Percentiles rank a stretch among this genome's conserved stretches.
Conservation (phyloP, 35 echinoderm and acorn worm species). For the Stichopus chloronotus region DNA sequence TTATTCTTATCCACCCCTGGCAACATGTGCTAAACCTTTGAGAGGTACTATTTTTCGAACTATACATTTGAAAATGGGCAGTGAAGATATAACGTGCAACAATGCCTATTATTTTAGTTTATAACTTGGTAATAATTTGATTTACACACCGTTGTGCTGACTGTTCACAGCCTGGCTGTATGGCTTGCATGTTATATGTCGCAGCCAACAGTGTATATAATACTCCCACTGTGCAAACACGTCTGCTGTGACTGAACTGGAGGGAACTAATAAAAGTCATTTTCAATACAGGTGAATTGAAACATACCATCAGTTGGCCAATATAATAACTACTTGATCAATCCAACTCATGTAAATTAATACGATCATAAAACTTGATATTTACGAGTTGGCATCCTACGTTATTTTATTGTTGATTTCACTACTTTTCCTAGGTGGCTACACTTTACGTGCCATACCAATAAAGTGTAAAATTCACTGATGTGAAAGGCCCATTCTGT, state of each 20-base stretch:
- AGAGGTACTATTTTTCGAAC: too few relatives aligned
- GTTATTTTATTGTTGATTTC: not conserved
- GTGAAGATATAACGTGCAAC: too few relatives aligned
- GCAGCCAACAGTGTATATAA: not conserved
- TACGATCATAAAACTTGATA: not conserved
- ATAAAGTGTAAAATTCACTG: not conserved
- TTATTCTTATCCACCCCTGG: too few relatives aligned
- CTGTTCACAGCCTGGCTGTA: not conserved
- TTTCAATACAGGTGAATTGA: slow-evolving; percentile 8
- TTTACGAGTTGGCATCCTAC: not conserved
- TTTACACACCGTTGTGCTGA: not conserved
- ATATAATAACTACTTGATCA: not conserved
- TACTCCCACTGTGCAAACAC: not conserved
- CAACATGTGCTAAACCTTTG: too few relatives aligned
- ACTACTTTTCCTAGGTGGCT: not conserved
- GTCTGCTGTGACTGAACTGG: not conserved
- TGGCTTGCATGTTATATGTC: too few relatives aligned
- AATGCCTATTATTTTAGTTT: too few relatives aligned
- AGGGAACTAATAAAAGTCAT: not conserved
- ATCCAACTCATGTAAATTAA: not conserved
- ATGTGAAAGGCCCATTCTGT: not conserved
- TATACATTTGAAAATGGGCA: too few relatives aligned
- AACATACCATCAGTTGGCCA: not conserved
- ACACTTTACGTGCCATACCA: not conserved
- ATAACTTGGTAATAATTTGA: too few relatives aligned